A percentile compares a stretch with the other conserved stretches of the same genome.
phyloP scores from a whole-genome alignment of 2,888 invertebrate species.

The Eulithis testata region DNA sequence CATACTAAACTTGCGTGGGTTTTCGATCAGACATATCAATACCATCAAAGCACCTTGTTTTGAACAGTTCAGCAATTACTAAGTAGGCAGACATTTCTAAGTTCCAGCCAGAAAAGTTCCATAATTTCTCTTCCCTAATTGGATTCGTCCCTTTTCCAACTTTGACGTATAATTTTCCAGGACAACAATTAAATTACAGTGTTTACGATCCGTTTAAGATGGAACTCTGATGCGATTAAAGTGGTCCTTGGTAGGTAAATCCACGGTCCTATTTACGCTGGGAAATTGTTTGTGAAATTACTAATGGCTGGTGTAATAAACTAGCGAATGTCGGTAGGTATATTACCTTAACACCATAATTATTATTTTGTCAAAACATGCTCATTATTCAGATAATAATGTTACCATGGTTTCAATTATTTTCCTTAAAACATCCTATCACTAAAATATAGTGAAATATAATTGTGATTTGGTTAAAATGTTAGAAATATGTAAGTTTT shows the following conservation, averaged over 20 bases:
- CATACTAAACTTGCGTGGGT: no score
- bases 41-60: constrained; percentile 8
- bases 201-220: constrained; percentile 54
- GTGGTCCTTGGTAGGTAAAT: constrained; percentile 25
- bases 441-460: no score
- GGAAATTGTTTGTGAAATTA: no score
- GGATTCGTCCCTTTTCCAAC: constrained; percentile 40
- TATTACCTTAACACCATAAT: no score
- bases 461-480: no score
- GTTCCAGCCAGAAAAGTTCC: constrained; percentile 37
- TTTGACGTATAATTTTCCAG: constrained; percentile 41
- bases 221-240: constrained; percentile 55
- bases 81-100: constrained; percentile 35
- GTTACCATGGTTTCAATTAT: no score
- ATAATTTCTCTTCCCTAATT: constrained; percentile 41
- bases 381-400: no score
- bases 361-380: no score
- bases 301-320: no score
- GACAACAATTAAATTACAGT: constrained; percentile 46
- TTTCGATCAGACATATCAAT: background rate
- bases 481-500: no score
- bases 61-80: constrained; percentile 20
- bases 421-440: no score
- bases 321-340: no score
- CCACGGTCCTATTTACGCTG: constrained; percentile 5